Conservation (phyloP, 2,888 invertebrate species). For the Ptychoptera albimana region DNA sequence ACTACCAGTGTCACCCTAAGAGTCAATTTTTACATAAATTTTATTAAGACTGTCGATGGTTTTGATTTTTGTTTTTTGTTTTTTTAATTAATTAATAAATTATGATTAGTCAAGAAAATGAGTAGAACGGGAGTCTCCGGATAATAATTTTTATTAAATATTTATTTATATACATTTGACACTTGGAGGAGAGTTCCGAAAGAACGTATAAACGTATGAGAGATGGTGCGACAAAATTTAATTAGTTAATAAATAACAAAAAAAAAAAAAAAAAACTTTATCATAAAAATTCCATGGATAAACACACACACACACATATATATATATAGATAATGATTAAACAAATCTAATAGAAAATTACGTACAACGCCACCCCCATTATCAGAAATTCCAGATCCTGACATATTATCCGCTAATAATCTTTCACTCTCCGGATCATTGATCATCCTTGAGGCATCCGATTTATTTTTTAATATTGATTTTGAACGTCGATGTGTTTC, state of each 20-base stretch:
- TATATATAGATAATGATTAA: no score
- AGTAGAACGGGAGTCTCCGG: not conserved
- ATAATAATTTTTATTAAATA: no score
- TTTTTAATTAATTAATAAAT: not conserved
- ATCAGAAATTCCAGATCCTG: conserved; percentile 38
- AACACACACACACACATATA: no score
- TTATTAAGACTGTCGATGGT: no score
- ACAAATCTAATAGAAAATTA: not conserved
- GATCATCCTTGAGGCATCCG: conserved; percentile 39
- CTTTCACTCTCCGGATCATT: conserved; percentile 62
- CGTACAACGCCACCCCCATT: conserved; percentile 32
- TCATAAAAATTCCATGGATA: no score
- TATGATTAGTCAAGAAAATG: not conserved
- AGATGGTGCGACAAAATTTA: no score
- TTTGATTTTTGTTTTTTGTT: no score
- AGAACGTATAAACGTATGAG: no score
- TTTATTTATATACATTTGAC: no score
- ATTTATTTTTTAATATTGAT: conserved; percentile 58
- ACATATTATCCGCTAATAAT: conserved; percentile 48
- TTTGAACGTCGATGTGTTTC: conserved; percentile 52
- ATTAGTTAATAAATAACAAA: no score
- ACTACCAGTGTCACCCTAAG: conserved; percentile 48
- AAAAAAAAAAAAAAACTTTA: no score
- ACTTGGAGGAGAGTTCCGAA: no score
- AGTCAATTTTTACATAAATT: not conserved